Evolutionary conservation across 2,888 invertebrate species (phyloP), one percentile per base, ranked within the genome.

Genomic region (Drosophila robusta): DNA sequence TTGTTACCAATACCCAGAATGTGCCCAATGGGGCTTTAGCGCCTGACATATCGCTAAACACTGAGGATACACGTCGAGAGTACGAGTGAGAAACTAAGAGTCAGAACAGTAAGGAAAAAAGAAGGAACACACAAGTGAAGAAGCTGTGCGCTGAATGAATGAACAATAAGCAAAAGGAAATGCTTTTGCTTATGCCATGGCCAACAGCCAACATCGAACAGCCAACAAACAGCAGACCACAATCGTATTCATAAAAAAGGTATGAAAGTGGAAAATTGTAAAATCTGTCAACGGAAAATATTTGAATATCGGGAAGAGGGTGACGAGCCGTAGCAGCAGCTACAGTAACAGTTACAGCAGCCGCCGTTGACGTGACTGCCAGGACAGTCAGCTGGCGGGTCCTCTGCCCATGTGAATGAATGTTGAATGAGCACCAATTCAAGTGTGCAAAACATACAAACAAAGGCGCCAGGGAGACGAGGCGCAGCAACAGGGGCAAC

Each of bases 261-360:
- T 83, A 87, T 78, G 73, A 87, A 81, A 85, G 88, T 87, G 82
- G 82, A 83, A 83, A 83, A 83, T 83, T 83, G 85, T 85, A 78
- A 83, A 87, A 83, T 83, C 82, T 83, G 82, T 85, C 82, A 83
- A 82, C 80, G 84, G 63, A 83, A 87, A 87, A 87, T 83, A 83
- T 83, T 87, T 83, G 82, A 87, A 87, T 83, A 84, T 80, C 87
- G 81, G 73, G 47, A 63, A 47, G 55, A 58, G 46, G 36, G 58
- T 22, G 49, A 54, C 38, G 34, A n/a, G 44, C n/a, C 4, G 7
- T 6, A 39, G 24, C 36, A 9, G 8, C 16, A 11, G 16, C 38
- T 4, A 0, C 9, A 16, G 39, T 12, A n/a, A 7, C 32, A 46
- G 32, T 6, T 8, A 8, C 24, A 34, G 46, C 14, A 14, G n/a